Evolutionary conservation across 2,888 invertebrate species (phyloP).

Genomic region (Melinopterus prodromus): DNA sequence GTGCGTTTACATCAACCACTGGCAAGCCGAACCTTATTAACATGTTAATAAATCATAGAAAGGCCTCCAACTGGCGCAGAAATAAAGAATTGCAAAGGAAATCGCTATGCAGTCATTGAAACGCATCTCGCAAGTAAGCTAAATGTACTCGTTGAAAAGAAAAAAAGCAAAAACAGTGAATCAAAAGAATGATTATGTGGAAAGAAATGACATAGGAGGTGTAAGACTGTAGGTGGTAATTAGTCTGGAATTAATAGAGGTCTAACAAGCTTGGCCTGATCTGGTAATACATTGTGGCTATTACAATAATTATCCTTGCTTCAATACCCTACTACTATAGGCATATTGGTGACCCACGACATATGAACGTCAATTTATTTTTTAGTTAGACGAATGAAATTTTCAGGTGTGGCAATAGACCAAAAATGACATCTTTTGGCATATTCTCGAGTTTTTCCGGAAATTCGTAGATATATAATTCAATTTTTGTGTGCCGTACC

Average conservation of each 20-base stretch:
- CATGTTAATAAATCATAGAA: neutral
- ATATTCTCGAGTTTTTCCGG: too few species aligned
- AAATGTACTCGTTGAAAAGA: neutral
- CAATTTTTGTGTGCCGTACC: too few species aligned
- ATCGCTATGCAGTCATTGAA: neutral
- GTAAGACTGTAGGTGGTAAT: neutral
- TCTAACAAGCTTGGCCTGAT: neutral
- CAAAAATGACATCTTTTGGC: too few species aligned
- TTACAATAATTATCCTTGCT: too few species aligned
- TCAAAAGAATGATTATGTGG: neutral
- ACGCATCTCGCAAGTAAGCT: neutral
- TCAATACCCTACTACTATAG: too few species aligned
- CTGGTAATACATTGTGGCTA: too few species aligned
- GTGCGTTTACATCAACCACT: neutral
- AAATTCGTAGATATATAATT: too few species aligned
- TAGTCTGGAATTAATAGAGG: neutral
- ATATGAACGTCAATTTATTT: too few species aligned
- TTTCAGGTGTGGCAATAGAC: too few species aligned
- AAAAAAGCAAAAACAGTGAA: neutral
- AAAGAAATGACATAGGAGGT: neutral
- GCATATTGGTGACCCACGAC: too few species aligned
- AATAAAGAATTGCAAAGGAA: constrained; percentile 4
- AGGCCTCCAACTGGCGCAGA: neutral
- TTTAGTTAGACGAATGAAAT: too few species aligned
- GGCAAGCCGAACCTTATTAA: neutral